Conservation (phyloP, 1,140 invertebrate genomes). For the Myzus persicae region DNA sequence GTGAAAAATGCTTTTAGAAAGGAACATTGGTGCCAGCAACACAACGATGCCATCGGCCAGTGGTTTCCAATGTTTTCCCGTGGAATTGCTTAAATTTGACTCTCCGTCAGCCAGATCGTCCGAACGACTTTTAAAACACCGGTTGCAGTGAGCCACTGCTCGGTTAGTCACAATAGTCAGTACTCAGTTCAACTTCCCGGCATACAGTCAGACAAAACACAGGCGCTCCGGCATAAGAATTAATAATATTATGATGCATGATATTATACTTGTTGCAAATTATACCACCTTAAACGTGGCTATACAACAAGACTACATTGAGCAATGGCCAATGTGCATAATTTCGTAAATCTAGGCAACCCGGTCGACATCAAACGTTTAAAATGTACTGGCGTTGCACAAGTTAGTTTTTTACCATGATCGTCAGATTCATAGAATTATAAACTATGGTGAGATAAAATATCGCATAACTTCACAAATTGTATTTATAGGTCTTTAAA, state of each 20-base stretch:
- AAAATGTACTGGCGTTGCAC: too few species aligned
- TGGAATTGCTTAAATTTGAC: not conserved
- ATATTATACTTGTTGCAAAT: not conserved
- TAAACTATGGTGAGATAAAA: too few species aligned
- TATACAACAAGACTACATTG: not conserved
- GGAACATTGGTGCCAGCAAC: not conserved
- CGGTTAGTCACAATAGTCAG: too few species aligned
- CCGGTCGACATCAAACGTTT: not conserved
- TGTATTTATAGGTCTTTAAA: too few species aligned
- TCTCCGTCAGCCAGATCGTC: not conserved
- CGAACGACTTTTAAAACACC: not conserved
- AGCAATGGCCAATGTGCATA: not conserved
- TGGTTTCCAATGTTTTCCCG: not conserved
- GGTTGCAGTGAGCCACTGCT: too few species aligned
- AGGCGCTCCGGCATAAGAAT: too few species aligned
- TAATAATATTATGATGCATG: too few species aligned
- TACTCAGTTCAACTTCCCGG: not conserved
- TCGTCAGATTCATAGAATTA: too few species aligned
- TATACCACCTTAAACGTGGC: not conserved
- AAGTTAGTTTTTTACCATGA: too few species aligned
- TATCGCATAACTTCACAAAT: too few species aligned
- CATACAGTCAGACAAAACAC: not conserved
- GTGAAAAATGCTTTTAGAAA: slow-evolving; percentile 24
- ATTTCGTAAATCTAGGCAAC: not conserved
- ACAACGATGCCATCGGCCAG: not conserved